These are phyloP conservation scores for Anhinga rufa DNA, from an alignment of 2,113 vertebrate species.

Conservation along the genomic window DNA sequence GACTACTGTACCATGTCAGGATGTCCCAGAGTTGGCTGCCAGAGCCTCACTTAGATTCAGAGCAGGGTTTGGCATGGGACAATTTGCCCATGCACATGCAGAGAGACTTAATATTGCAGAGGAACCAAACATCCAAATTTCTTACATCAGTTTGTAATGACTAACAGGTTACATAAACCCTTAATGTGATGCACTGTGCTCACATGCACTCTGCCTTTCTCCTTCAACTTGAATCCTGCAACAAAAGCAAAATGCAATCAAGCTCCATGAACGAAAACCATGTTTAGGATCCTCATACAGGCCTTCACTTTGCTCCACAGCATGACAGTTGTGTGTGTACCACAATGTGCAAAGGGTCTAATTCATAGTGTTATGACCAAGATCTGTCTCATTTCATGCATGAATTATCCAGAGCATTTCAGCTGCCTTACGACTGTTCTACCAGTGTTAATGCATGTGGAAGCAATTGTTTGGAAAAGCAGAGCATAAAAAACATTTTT, in stretches of 20 bases:
- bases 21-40: not conserved
- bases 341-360: not conserved
- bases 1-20: accelerated
- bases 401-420: not conserved
- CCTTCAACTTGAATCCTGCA: not conserved
- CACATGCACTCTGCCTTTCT: not conserved
- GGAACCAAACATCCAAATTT: not conserved
- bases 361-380: not conserved
- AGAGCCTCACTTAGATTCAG: not conserved
- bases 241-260: not conserved
- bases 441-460: not conserved
- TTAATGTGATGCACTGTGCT: not conserved
- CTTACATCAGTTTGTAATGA: too few species aligned
- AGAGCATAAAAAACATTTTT: not conserved
- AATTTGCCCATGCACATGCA: not conserved
- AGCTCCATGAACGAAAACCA: not conserved
- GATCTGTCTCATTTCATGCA: not conserved
- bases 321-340: not conserved
- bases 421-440: not conserved
- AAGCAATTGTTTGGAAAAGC: not conserved
- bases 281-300: not conserved
- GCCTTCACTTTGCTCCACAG: not conserved
- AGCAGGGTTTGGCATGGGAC: not conserved
- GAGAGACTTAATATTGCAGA: not conserved
- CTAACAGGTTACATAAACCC: not conserved